Evolutionary conservation across 2,113 vertebrate genomes (phyloP), one percentile per base, ranked within the genome.

Genomic region (Corythornis cristatus): DNA sequence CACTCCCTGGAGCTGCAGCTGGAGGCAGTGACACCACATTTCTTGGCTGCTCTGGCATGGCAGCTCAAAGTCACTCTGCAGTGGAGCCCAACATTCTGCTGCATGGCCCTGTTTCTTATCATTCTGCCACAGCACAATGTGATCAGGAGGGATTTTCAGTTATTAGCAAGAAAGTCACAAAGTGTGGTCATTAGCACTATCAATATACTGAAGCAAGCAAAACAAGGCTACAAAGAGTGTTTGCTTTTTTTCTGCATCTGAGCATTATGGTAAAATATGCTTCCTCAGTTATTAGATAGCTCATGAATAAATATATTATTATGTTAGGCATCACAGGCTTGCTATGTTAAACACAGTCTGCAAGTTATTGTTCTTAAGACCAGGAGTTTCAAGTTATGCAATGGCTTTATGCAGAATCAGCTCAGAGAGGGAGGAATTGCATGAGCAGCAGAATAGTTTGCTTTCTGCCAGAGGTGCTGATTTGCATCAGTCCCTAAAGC

Each of bases 261-360:
- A 92, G 48, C 48, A 74, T 86, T 93, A 86, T 48, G 72, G 64
- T 91, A 92, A 95, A 95, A 96, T 94, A 95, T 91, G 86, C 94
- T 90, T 95, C 91, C 86, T 82, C 89, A 87, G 60, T 94, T 95
- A 96, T 97, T 96, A 97, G 77, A 72, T 54, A 89, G 67, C 71
- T 97, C 87, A 95, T 94, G 86, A 96, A 96, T 96, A 97, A 92
- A 83, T 70, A 90, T 57, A 54, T 89, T 42, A 68, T 89, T 85
- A 45, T 73, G 56, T 48, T 43, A 62, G 50, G 71, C 81, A 77
- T 74, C 1, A 5, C 51, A 46, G 0, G 0, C 61, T 86, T 67
- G 31, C 60, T 62, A 42, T 80, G 58, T 89, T 94, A 87, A 88
- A 91, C 13, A 43, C 28, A 82, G 46, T 35, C 42, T 93, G 72